Evolutionary conservation across 1,140 invertebrate genomes (phyloP), one percentile per base, ranked within the genome.

Genomic region (Rhagoletis pomonella): DNA sequence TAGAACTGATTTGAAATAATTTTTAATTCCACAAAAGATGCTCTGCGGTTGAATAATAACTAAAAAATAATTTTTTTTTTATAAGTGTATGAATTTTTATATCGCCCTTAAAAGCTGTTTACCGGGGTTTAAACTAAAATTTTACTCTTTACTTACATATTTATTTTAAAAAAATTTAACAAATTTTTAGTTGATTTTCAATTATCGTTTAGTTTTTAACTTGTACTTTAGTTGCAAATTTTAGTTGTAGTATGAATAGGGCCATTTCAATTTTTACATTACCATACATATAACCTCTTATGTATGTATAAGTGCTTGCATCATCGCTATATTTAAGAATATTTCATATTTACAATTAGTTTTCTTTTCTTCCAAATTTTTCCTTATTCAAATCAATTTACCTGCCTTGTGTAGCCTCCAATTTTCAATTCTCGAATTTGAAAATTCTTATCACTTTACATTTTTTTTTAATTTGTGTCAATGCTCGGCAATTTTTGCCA

Each of bases 381-480:
- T 14, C 17, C 60, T 62, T n/a, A n/a, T 62, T n/a, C 60, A 9
- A 7, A 62, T n/a, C 17, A 7, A 10, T 10, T 55, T 10, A 55
- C 84, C 19, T 59, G 17, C 12, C 39, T 64, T 86, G 17, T 19
- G 59, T 7, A 62, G n/a, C 58, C 10, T 10, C 55, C 19, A 39
- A 9, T 47, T 84, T 55, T 4, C 55, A 65, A 58, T 77, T 58
- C 44, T 69, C 64, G 62, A 77, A 29, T 88, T 85, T 87, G 88
- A 73, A 73, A 73, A 73, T 73, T 73, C 67, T 47, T 73, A 73
- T 73, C 67, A 73, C 67, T 73, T n/a, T 62, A 4, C 60, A n/a
- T 17, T 73, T 73, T 44, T 73, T 73, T 73, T 10, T 6, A 3
- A 29, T 73, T 42, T 73, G 10, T 73, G 42, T 47, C 44, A 47